Evolutionary conservation across 1,140 invertebrate species (phyloP).

Genomic region (Psix sp.): DNA sequence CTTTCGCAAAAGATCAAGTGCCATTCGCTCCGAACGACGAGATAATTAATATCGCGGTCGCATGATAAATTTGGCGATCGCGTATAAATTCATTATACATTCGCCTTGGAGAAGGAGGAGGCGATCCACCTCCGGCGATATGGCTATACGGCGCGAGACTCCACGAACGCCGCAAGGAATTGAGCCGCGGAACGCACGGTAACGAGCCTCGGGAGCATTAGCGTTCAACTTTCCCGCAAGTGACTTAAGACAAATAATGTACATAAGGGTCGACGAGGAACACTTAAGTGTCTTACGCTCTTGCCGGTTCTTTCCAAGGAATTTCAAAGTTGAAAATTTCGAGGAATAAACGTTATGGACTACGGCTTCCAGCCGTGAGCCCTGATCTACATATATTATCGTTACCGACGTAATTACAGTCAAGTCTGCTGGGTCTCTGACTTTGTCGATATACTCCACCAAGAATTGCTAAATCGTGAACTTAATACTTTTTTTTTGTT

Average conservation of each 20-base stretch:
- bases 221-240: constrained; percentile 44
- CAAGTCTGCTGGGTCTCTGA: constrained; percentile 13
- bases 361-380: not conserved
- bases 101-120: not conserved
- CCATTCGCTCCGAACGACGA: no score
- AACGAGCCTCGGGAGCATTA: constrained; percentile 39
- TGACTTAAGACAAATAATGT: constrained; percentile 47
- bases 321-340: constrained; percentile 26
- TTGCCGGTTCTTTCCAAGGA: constrained; percentile 1
- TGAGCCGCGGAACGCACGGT: constrained; percentile 28
- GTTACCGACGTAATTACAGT: constrained; percentile 21
- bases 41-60: constrained; percentile 22
- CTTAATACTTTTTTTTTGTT: no score
- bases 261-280: constrained; percentile 27
- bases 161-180: constrained; percentile 12
- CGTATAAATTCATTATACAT: constrained; percentile 32
- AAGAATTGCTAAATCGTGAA: no score
- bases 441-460: not conserved
- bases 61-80: constrained; percentile 25
- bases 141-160: constrained; percentile 1
- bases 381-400: constrained; percentile 38
- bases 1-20: no score
- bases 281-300: constrained; percentile 31
- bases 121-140: constrained; percentile 21
- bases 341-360: constrained; percentile 21